A percentile compares a stretch with the other conserved stretches of the same genome.
Evolutionary conservation across 2,888 invertebrate species (phyloP).

Genomic region (Papilio gigon): DNA sequence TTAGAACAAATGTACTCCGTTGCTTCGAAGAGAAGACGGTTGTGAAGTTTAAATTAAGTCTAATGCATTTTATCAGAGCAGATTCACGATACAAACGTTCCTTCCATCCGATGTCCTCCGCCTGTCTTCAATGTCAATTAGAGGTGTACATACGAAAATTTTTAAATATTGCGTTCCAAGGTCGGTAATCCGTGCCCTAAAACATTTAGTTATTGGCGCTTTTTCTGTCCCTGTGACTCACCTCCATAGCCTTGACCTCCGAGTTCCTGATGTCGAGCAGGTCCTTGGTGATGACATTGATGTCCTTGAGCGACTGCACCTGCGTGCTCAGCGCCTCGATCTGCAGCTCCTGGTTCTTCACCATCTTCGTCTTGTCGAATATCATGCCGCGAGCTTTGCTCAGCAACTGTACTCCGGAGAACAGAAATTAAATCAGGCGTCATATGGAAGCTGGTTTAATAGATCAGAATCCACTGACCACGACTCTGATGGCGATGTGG

Average conservation of each 20-base stretch:
- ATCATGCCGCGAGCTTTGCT: slow-evolving; percentile 87
- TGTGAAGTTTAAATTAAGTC: neutral
- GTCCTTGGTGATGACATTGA: slow-evolving; percentile 91
- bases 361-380: slow-evolving; percentile 89
- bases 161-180: too few relatives aligned
- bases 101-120: too few relatives aligned
- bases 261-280: slow-evolving; percentile 89
- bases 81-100: too few relatives aligned
- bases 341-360: slow-evolving; percentile 90
- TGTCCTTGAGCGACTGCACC: slow-evolving; percentile 89
- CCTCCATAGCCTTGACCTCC: slow-evolving; percentile 89
- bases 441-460: too few relatives aligned
- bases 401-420: slow-evolving; percentile 74
- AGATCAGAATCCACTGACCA: too few relatives aligned
- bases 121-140: too few relatives aligned
- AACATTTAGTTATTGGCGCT: too few relatives aligned
- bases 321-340: slow-evolving; percentile 87
- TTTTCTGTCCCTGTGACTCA: slow-evolving; percentile 48
- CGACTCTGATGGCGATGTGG: too few relatives aligned
- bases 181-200: too few relatives aligned
- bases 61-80: too few relatives aligned
- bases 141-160: too few relatives aligned
- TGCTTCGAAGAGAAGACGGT: neutral
- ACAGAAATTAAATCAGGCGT: slow-evolving; percentile 17
- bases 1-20: neutral